phyloP scores from a whole-genome alignment of 2,797 vertebrate genomes.

The Notamacropus eugenii region DNA sequence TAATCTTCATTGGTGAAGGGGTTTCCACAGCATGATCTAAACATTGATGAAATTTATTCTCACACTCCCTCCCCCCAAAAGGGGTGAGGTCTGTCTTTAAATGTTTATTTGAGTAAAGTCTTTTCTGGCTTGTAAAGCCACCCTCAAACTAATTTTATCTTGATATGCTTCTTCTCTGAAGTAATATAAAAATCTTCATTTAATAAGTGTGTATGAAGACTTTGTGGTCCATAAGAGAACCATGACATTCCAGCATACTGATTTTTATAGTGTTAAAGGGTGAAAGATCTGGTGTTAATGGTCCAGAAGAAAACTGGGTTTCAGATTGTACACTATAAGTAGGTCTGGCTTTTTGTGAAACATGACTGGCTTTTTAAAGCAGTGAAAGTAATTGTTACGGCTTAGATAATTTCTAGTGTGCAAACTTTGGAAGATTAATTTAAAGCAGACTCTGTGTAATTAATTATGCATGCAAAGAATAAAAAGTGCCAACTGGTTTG shows the following conservation, averaged over 20 bases:
- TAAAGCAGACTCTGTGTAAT: conserved; percentile 39
- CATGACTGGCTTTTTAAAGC: conserved; percentile 74
- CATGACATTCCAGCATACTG: conserved; percentile 85
- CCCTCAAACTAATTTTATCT: conserved; percentile 83
- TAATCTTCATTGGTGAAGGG: background rate
- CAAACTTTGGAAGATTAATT: conserved; percentile 58
- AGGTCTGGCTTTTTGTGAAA: conserved; percentile 75
- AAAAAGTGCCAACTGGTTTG: conserved; percentile 17
- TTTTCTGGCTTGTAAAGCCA: conserved; percentile 83
- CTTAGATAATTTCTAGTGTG: conserved; percentile 41
- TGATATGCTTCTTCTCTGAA: conserved; percentile 76
- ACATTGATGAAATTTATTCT: background rate
- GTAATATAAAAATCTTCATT: conserved; percentile 79
- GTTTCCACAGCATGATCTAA: background rate
- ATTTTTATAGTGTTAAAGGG: conserved; percentile 83
- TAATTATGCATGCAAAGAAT: conserved; percentile 1
- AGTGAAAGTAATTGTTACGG: conserved; percentile 44
- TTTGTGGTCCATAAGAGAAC: conserved; percentile 86
- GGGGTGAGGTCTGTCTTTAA: background rate
- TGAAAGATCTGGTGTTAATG: conserved; percentile 84
- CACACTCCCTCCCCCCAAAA: background rate
- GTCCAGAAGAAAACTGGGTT: conserved; percentile 79
- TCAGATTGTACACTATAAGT: conserved; percentile 75
- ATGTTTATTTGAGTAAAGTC: conserved; percentile 76
- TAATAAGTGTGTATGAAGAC: conserved; percentile 76